These are phyloP conservation scores for Argentina silus DNA, from an alignment of 2,797 vertebrate species.

Conservation along the genomic window DNA sequence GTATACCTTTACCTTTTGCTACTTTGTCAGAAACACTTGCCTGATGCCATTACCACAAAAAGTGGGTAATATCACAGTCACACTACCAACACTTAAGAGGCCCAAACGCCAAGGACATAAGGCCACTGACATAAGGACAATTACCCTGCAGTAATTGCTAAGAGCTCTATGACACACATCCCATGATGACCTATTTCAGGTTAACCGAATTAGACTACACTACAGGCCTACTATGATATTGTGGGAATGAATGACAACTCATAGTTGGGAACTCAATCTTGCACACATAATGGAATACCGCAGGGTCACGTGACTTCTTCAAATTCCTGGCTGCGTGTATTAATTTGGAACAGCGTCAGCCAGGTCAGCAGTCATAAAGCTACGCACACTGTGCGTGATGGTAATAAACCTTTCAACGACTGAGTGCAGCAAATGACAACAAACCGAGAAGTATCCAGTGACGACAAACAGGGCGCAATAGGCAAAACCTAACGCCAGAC, in stretches of 20 bases:
- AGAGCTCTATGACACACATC: constrained; percentile 1
- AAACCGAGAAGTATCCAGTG: not conserved
- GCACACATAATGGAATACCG: not conserved
- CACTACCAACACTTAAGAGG: no score
- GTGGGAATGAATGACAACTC: not conserved
- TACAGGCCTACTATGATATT: not conserved
- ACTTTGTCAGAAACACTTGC: no score
- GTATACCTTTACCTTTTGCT: not conserved
- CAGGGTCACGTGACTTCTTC: not conserved
- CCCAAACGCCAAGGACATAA: no score
- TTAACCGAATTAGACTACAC: not conserved
- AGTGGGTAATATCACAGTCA: no score
- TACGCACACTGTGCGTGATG: constrained; percentile 1
- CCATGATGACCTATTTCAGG: constrained; percentile 1
- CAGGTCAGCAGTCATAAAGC: not conserved
- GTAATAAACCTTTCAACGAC: constrained; percentile 17
- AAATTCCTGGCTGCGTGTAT: not conserved
- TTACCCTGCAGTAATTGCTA: not conserved
- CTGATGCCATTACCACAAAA: no score
- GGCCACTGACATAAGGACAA: not conserved
- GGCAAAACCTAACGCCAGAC: constrained; percentile 1
- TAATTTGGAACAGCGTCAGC: constrained; percentile 2
- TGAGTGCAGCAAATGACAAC: not conserved
- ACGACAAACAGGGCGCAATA: not conserved
- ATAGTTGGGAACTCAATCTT: not conserved